A percentile compares a stretch with the other conserved stretches of the same genome.
Conservation (phyloP, 2,113 vertebrate genomes). For the Callaeas wilsoni region DNA sequence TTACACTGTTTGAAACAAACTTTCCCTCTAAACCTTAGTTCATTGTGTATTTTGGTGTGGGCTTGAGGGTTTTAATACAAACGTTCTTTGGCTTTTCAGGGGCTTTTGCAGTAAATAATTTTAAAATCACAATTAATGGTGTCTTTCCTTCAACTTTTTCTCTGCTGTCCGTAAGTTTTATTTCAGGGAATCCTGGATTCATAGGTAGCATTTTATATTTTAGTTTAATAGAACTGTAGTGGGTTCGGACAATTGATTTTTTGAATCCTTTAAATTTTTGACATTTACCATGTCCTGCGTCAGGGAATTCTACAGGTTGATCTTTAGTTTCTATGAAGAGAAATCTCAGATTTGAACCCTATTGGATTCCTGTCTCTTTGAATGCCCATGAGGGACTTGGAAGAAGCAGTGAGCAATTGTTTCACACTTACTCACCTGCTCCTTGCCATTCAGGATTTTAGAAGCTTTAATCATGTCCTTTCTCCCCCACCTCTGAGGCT, state of each 20-base stretch:
- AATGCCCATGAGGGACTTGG: not conserved
- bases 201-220: not conserved
- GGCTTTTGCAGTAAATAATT: not conserved
- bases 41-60: not conserved
- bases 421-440: not conserved
- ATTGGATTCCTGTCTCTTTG: not conserved
- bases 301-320: not conserved
- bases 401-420: not conserved
- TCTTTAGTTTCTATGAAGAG: not conserved
- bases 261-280: not conserved
- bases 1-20: not conserved
- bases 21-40: not conserved
- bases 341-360: not conserved
- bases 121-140: not conserved
- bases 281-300: not conserved
- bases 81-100: not conserved
- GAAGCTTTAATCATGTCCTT: not conserved
- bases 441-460: not conserved
- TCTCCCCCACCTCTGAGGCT: not conserved
- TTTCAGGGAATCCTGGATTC: not conserved
- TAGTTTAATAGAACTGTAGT: not conserved
- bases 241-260: not conserved
- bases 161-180: fast-evolving
- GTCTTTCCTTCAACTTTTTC: not conserved
- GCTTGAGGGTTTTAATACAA: not conserved